These are phyloP conservation scores for Formica exsecta DNA, from an alignment of 1,140 invertebrate species.

Conservation along the genomic window DNA sequence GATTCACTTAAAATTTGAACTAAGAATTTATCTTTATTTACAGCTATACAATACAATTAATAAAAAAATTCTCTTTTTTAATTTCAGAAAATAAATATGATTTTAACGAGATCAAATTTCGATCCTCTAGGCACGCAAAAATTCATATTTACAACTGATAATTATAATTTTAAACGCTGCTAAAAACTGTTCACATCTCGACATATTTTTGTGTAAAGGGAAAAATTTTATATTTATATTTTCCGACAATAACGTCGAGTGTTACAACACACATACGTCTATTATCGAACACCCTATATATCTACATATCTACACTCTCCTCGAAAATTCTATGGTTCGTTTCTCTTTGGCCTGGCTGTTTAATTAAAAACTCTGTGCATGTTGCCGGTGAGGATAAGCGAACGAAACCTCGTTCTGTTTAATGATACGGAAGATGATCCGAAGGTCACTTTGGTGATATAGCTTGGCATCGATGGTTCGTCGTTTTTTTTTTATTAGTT, in stretches of 20 bases:
- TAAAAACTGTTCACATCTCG: neutral
- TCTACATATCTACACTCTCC: neutral
- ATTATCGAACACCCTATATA: constrained; percentile 1
- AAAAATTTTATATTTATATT: neutral
- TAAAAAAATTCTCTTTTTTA: neutral
- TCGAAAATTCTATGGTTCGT: neutral
- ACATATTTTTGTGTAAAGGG: neutral
- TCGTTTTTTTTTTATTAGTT: constrained; percentile 21
- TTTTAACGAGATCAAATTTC: neutral
- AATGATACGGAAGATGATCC: constrained; percentile 45
- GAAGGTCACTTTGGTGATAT: constrained; percentile 4
- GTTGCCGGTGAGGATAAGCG: neutral
- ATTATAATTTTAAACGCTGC: neutral
- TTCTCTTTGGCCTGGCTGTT: constrained; percentile 34
- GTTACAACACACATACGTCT: neutral
- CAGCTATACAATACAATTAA: neutral
- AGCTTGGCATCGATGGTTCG: neutral
- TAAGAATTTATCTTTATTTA: neutral
- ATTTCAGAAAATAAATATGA: neutral
- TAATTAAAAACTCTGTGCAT: constrained; percentile 69
- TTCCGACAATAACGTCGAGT: neutral
- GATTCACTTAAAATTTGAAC: neutral
- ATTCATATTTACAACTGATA: neutral
- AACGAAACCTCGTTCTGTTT: constrained; percentile 7
- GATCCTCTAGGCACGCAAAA: neutral